Conservation (phyloP, 2,888 invertebrate genomes). For the Amphipyra berbera region DNA sequence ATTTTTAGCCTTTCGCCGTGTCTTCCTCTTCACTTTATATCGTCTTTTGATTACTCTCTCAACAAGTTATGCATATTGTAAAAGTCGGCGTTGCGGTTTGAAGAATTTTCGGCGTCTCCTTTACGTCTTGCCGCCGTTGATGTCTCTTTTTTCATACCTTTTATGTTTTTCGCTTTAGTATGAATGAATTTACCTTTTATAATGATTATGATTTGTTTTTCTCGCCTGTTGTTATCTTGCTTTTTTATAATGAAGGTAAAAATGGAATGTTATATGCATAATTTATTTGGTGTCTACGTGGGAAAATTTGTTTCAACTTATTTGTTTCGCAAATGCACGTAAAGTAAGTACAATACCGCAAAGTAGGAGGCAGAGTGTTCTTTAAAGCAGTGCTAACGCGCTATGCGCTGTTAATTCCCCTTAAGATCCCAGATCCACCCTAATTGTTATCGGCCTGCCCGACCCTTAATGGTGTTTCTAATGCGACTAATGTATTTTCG, state of each 20-base stretch:
- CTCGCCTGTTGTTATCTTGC: constrained; percentile 49
- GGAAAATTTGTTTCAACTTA: constrained; percentile 1
- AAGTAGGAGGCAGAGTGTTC: constrained; percentile 41
- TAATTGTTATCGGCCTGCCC: constrained; percentile 87
- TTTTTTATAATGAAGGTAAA: constrained; percentile 39
- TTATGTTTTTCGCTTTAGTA: constrained; percentile 79
- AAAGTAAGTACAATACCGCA: constrained; percentile 15
- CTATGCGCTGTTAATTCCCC: constrained; percentile 85
- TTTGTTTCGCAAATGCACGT: not conserved
- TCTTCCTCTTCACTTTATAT: constrained; percentile 88
- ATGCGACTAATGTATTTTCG: constrained; percentile 89
- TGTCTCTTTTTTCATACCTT: constrained; percentile 82
- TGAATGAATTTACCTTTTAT: constrained; percentile 78
- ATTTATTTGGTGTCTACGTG: constrained; percentile 19
- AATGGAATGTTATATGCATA: constrained; percentile 29
- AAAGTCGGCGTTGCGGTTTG: constrained; percentile 79
- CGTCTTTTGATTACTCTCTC: constrained; percentile 90
- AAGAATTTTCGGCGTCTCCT: constrained; percentile 81
- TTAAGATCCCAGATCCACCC: constrained; percentile 86
- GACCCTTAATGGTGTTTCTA: constrained; percentile 88
- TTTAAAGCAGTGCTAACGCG: constrained; percentile 84
- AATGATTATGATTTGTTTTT: constrained; percentile 73
- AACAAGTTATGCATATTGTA: constrained; percentile 90
- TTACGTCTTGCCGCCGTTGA: constrained; percentile 78
- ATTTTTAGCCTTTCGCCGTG: constrained; percentile 89